These are phyloP conservation scores for Erebia aethiops DNA, from an alignment of 2,888 invertebrate species.

Conservation along the genomic window DNA sequence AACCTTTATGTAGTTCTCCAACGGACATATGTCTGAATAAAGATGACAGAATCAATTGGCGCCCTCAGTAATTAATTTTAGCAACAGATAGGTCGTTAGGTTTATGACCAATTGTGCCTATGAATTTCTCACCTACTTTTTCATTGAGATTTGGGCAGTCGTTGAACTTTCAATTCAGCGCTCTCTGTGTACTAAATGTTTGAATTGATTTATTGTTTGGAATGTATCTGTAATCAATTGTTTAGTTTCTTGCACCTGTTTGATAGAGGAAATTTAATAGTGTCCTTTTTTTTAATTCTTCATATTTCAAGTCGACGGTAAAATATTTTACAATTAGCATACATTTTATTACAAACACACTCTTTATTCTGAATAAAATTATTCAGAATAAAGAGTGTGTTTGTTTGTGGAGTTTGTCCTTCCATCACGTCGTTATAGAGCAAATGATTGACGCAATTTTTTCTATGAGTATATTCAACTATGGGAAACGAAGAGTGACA, in stretches of 20 bases:
- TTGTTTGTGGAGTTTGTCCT: too few species aligned
- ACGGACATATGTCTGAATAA: constrained; percentile 63
- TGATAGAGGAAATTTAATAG: background rate
- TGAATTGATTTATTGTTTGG: constrained; percentile 21
- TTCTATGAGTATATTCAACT: too few species aligned
- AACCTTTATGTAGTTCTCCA: constrained; percentile 49
- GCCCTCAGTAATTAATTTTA: constrained; percentile 67
- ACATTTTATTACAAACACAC: too few species aligned
- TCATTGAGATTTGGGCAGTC: constrained; percentile 46
- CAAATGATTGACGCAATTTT: too few species aligned
- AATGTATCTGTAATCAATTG: constrained; percentile 32
- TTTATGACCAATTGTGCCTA: constrained; percentile 47
- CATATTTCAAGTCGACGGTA: background rate
- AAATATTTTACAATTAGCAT: too few species aligned
- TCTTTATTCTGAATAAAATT: too few species aligned
- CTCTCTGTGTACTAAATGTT: too few species aligned
- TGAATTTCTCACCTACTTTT: constrained; percentile 51
- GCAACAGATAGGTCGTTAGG: constrained; percentile 58
- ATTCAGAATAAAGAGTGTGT: too few species aligned
- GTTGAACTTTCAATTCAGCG: constrained; percentile 42
- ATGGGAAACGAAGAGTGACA: too few species aligned
- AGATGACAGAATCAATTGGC: constrained; percentile 71
- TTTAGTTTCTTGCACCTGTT: background rate
- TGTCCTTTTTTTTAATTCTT: background rate
- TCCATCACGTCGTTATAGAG: too few species aligned